Conservation (phyloP, 2,888 invertebrate genomes). For the Drosophila hamatofila region DNA sequence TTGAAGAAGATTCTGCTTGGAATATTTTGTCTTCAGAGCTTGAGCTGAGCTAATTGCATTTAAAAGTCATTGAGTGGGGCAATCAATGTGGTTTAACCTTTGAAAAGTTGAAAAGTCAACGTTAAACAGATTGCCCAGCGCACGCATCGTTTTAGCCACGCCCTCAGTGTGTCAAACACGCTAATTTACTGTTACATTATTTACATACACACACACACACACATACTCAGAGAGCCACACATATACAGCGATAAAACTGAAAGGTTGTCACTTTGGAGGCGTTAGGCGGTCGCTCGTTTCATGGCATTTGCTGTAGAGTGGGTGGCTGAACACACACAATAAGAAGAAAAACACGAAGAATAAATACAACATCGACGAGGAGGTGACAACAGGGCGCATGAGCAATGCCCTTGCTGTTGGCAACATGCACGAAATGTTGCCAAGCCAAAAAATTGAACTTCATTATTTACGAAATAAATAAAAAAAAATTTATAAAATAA, state of each 20-base stretch:
- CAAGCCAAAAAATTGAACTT: constrained; percentile 5
- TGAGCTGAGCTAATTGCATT: constrained; percentile 5
- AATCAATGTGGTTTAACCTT: constrained; percentile 40
- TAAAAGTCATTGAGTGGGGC: constrained; percentile 16
- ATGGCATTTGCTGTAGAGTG: constrained; percentile 19
- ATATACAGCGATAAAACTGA: constrained; percentile 70
- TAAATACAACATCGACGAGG: constrained; percentile 35
- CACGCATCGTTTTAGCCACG: constrained; percentile 72
- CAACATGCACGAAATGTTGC: constrained; percentile 72
- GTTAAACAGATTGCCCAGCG: constrained; percentile 68
- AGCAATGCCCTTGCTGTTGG: constrained; percentile 60
- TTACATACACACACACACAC: constrained; percentile 60
- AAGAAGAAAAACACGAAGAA: constrained; percentile 70
- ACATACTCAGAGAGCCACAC: constrained; percentile 22
- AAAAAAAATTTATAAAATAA: background rate
- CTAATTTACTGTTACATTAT: constrained; percentile 81
- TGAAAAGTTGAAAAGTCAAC: constrained; percentile 62
- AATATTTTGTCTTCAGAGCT: background rate
- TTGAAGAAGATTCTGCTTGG: background rate
- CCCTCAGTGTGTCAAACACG: constrained; percentile 77
- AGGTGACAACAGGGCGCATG: constrained; percentile 72
- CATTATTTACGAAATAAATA: background rate
- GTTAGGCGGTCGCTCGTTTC: constrained; percentile 68
- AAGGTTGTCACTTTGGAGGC: constrained; percentile 80
- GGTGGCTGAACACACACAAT: constrained; percentile 23